Evolutionary conservation across 2,888 invertebrate genomes (phyloP), one percentile per base, ranked within the genome.

Genomic region (Myathropa florea): DNA sequence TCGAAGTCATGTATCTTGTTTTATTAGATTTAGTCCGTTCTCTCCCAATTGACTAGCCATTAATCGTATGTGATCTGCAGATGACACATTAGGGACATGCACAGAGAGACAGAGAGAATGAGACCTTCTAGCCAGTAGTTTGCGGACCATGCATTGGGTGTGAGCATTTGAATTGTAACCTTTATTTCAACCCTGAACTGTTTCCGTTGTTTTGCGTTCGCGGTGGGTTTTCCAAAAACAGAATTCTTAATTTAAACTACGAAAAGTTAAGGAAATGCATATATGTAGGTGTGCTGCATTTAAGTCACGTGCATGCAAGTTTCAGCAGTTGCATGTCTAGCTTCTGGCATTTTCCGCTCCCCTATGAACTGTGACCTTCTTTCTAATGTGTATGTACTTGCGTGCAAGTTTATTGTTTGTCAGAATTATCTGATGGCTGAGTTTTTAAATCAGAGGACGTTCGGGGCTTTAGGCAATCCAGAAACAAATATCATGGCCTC

Each of bases 21-120:
- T 73, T 70, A 80, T 83, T 83, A 75, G 65, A 81, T 70, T 79
- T 63, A 53, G 46, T 79, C 39, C 21, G 23, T 57, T 71, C 24
- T 14, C 24, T 71, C 70, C 12, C 79, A 55, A 70, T 65, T 71
- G 72, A 55, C 65, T 84, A 39, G 14, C 28, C 59, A 72, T 72
- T 80, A 73, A 67, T 75, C 60, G 61, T 60, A 61, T 65, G 26
- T 67, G 36, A 36, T 71, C 61, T 77, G 28, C 12, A 70, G 64
- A 85, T 78, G 82, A 73, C 77, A 85, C 85, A 70, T 73, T 60
- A n/a, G 82, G 81, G 81, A 61, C 63, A 65, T 68, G 36, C 24
- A 53, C 39, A 36, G 39, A 53, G 59, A 60, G n/a, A 36, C 78
- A n/a, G n/a, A n/a, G n/a, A n/a, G n/a, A n/a, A n/a, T n/a, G n/a